Conservation (phyloP, 2,113 vertebrate genomes). For the Oreochromis tanganicae region DNA sequence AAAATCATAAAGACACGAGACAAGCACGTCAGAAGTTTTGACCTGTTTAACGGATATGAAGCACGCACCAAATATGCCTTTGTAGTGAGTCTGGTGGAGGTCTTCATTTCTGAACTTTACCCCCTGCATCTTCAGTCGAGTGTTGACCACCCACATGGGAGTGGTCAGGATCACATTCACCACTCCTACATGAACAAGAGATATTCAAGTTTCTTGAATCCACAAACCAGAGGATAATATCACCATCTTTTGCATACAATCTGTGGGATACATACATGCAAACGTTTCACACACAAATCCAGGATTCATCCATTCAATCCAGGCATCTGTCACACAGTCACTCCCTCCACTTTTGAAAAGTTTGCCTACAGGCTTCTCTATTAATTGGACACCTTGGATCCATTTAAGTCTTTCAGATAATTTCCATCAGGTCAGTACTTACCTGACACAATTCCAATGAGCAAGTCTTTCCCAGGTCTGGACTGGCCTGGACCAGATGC, state of each 20-base stretch:
- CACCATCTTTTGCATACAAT: neutral
- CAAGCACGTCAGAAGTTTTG: neutral
- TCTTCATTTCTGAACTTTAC: conserved; percentile 77
- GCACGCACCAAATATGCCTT: conserved; percentile 73
- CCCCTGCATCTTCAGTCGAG: conserved; percentile 79
- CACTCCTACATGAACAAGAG: conserved; percentile 53
- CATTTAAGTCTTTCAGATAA: neutral
- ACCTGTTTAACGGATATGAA: neutral
- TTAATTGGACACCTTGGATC: neutral
- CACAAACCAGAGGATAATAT: neutral
- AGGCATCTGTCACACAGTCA: neutral
- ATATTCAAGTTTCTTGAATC: neutral
- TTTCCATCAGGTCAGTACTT: neutral
- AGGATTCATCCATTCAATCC: neutral
- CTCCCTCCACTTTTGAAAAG: neutral
- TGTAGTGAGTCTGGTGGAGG: conserved; percentile 76
- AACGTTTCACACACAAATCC: neutral
- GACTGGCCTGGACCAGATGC: conserved; percentile 20
- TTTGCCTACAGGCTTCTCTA: neutral
- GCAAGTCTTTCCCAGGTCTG: conserved; percentile 68
- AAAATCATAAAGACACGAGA: neutral
- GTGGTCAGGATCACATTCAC: conserved; percentile 78
- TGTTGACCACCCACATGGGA: conserved; percentile 83
- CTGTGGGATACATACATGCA: neutral
- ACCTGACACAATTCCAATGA: conserved; percentile 77